Conservation (phyloP, 1,140 invertebrate genomes). For the Dermatophagoides farinae region DNA sequence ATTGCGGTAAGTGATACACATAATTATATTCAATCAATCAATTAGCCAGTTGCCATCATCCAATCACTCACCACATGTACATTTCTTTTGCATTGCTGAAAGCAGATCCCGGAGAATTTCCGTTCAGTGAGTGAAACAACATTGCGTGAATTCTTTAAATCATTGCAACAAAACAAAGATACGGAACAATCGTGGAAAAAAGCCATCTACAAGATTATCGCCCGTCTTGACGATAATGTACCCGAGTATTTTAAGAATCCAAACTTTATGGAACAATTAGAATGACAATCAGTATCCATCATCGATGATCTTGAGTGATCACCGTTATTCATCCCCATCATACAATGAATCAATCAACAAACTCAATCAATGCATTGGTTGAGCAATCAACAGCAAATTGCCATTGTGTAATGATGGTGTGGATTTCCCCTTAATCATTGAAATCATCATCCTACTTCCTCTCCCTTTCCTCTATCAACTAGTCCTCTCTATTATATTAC, state of each 20-base stretch:
- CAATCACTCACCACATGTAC: not conserved
- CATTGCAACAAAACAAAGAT: slow-evolving; percentile 85
- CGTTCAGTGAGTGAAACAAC: slow-evolving; percentile 89
- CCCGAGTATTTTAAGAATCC: slow-evolving; percentile 99
- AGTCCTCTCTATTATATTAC: not conserved
- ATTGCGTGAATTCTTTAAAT: slow-evolving; percentile 91
- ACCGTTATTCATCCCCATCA: not conserved
- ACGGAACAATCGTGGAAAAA: slow-evolving; percentile 99
- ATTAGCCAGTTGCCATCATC: not conserved
- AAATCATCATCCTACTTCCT: not conserved
- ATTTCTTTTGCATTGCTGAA: not conserved
- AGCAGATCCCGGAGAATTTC: slow-evolving; percentile 88
- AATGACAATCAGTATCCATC: slow-evolving; percentile 33
- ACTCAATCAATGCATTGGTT: too few species aligned
- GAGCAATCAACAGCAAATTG: not conserved
- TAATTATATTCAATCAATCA: not conserved
- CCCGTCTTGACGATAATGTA: slow-evolving; percentile 87
- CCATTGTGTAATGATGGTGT: not conserved
- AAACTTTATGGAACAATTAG: slow-evolving; percentile 95
- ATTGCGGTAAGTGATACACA: slow-evolving; percentile 63
- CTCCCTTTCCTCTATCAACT: not conserved
- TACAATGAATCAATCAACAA: too few species aligned
- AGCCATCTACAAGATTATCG: slow-evolving; percentile 98
- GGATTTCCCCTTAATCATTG: not conserved
- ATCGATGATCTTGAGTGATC: slow-evolving; percentile 20